Conservation (phyloP, 2,113 vertebrate genomes). For the Cyanoliseus patagonus region DNA sequence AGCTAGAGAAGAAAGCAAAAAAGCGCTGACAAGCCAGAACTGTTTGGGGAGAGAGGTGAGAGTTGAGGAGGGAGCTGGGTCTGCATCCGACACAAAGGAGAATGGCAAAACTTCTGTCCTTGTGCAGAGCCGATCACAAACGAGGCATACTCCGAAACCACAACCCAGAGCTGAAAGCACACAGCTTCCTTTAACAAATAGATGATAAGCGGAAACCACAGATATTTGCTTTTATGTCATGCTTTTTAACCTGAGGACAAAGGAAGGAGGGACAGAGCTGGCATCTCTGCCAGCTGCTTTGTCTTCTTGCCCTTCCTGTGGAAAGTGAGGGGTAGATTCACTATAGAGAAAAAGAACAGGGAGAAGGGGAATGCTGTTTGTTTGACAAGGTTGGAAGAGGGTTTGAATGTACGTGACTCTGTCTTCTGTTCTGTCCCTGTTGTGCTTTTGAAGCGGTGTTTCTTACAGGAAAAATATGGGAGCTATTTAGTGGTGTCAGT, state of each 20-base stretch:
- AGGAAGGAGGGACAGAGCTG: not conserved
- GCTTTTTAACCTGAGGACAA: not conserved
- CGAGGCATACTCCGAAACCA: not conserved
- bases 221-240: not conserved
- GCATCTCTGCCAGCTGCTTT: not conserved
- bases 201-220: not conserved
- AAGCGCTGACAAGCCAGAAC: not conserved
- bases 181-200: not conserved
- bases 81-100: fast-evolving
- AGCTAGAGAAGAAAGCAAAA: not conserved
- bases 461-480: not conserved
- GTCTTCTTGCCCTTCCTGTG: not conserved
- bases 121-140: fast-evolving
- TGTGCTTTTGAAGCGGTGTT: not conserved
- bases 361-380: not conserved
- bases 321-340: not conserved
- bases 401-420: not conserved
- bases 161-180: not conserved
- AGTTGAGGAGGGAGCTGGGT: not conserved
- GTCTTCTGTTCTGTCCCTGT: not conserved
- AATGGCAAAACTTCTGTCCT: not conserved
- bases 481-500: not conserved
- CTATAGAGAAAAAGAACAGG: not conserved
- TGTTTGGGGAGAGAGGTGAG: not conserved
- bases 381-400: not conserved